A percentile compares a stretch with the other conserved stretches of the same genome.
Conservation (phyloP, 2,113 vertebrate species). For the Ctenomys sociabilis region DNA sequence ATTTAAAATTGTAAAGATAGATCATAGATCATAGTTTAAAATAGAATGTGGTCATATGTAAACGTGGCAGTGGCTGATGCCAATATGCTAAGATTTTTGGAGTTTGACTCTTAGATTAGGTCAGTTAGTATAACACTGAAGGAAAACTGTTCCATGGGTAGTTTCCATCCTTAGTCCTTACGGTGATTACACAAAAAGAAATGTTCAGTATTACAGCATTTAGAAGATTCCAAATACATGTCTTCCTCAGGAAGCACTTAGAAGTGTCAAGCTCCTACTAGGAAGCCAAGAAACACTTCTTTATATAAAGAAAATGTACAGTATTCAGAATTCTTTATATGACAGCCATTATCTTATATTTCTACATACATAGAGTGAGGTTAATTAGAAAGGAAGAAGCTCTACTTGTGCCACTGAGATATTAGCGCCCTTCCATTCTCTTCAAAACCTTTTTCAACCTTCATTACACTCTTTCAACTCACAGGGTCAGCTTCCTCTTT, state of each 20-base stretch:
- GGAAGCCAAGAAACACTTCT: constrained; percentile 33
- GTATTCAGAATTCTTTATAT: constrained; percentile 58
- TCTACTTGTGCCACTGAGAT: constrained; percentile 4
- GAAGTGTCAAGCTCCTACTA: background rate
- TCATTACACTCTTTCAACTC: constrained; percentile 38
- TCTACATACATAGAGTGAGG: background rate
- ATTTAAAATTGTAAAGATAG: constrained; percentile 69
- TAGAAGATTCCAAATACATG: constrained; percentile 40
- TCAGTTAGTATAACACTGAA: constrained; percentile 60
- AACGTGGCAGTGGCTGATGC: constrained; percentile 58
- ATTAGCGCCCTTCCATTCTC: constrained; percentile 33
- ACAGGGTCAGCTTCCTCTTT: background rate
- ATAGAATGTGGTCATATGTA: constrained; percentile 73
- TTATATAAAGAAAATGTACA: constrained; percentile 32
- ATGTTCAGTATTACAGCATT: constrained; percentile 35
- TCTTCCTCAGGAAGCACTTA: constrained; percentile 50
- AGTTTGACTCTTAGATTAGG: constrained; percentile 67
- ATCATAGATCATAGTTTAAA: constrained; percentile 74
- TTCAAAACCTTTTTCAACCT: constrained; percentile 10
- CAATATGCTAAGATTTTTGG: constrained; percentile 64
- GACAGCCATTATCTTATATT: constrained; percentile 21
- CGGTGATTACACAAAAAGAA: background rate
- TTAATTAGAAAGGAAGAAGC: constrained; percentile 28
- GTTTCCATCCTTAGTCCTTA: constrained; percentile 49
- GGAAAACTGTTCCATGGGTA: constrained; percentile 46